Base-by-base conservation (phyloP, 2,888 invertebrate species). In the Antheraea assamensis region DNA sequence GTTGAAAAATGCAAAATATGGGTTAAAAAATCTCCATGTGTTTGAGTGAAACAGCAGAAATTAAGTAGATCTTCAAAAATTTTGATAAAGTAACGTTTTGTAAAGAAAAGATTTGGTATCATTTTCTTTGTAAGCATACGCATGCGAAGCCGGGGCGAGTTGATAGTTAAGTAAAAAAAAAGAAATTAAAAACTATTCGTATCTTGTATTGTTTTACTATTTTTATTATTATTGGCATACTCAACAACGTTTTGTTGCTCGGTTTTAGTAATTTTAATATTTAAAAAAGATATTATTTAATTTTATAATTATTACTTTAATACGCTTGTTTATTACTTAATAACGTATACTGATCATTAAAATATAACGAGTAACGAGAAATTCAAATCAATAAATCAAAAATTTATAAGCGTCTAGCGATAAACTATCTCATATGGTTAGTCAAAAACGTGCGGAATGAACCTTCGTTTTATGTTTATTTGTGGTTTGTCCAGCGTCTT, bases 401-500 rank as follows among this genome's bases (percentile, higher is more conserved):
- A n/a, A 58, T 64, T 27, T 30, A 64, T 64, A 64, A 64, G 61
- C 61, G 30, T 13, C 17, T 30, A 30, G 27, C 15, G 61, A 64
- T 64, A 64, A 64, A 64, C 61, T 17, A 64, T 64, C 30, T 64
- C 61, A 17, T 17, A 64, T 58, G n/a, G 58, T 64, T 64, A 30
- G 17, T 64, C 30, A 64, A 30, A 64, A 10, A 27, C 17, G 15
- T 68, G 35, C 31, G n/a, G 68, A 68, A 68, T 68, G 31, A n/a
- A 35, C 68, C 68, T 68, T 35, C 68, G 68, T 68, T 35, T 31
- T 68, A 17, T 27, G 47, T 71, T 71, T 47, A 47, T 71, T 71
- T 71, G 71, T 47, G 52, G 31, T n/a, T 42, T 1, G n/a, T 68
- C 68, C 68, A 35, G n/a, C 35, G 3, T 35, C 35, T 68, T n/a